These are phyloP conservation scores for Percopsis omiscomaycus DNA, from an alignment of 2,797 vertebrate species.

Conservation along the genomic window DNA sequence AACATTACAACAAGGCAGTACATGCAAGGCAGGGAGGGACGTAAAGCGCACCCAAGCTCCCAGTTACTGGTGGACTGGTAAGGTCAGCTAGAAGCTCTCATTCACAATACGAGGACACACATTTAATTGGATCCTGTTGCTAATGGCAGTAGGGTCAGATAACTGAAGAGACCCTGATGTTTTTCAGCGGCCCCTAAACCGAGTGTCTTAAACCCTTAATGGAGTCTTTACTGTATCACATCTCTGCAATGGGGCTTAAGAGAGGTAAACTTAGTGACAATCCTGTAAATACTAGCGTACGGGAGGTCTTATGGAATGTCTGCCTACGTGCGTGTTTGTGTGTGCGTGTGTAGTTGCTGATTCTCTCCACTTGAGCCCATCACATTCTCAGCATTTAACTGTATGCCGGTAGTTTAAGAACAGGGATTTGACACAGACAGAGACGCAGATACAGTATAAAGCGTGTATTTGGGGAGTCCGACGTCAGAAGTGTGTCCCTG, in stretches of 20 bases:
- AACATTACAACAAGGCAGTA: constrained; percentile 10
- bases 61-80: constrained; percentile 2
- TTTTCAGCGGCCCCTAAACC: constrained; percentile 33
- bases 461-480: too few species aligned
- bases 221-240: constrained; percentile 50
- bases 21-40: not conserved
- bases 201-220: constrained; percentile 57
- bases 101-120: not conserved
- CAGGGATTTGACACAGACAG: constrained; percentile 19
- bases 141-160: constrained; percentile 7
- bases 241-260: constrained; percentile 45
- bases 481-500: not conserved
- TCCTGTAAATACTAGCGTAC: constrained; percentile 64
- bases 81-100: constrained; percentile 20
- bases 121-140: constrained; percentile 7
- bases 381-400: constrained; percentile 21
- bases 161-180: constrained; percentile 24
- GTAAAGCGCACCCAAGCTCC: constrained; percentile 10
- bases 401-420: constrained; percentile 8
- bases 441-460: too few species aligned
- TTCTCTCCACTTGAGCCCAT: constrained; percentile 46
- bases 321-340: constrained; percentile 25
- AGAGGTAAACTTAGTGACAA: constrained; percentile 55
- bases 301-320: constrained; percentile 29
- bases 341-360: constrained; percentile 25